These are phyloP conservation scores for Naso thynnoides DNA, from an alignment of 2,797 vertebrate genomes.

Conservation along the genomic window DNA sequence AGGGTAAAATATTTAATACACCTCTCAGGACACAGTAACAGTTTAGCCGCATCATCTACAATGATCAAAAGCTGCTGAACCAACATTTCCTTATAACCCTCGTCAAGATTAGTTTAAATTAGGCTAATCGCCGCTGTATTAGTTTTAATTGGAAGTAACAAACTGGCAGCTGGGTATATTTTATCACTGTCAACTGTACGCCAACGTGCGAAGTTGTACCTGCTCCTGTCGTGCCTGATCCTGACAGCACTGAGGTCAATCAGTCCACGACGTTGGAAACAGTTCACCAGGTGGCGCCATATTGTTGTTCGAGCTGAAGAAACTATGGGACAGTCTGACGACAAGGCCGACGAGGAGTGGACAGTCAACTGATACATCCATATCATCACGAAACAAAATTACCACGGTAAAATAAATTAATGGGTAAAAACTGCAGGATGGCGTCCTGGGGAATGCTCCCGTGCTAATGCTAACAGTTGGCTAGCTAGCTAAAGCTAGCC, in stretches of 20 bases:
- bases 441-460: fast-evolving
- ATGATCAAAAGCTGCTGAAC: too few species aligned
- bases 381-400: fast-evolving
- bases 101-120: too few species aligned
- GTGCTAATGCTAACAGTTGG: neutral
- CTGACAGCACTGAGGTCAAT: neutral
- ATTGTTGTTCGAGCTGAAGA: too few species aligned
- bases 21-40: too few species aligned
- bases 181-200: neutral
- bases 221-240: too few species aligned
- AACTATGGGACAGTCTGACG: neutral
- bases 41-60: too few species aligned
- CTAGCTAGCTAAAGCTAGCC: conserved; percentile 5
- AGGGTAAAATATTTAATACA: neutral
- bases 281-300: conserved; percentile 36
- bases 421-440: fast-evolving
- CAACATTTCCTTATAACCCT: too few species aligned
- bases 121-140: too few species aligned
- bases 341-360: neutral
- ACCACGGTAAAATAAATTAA: neutral
- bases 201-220: neutral
- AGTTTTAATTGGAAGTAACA: too few species aligned
- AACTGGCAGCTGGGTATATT: neutral
- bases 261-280: neutral
- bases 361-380: fast-evolving